phyloP scores from a whole-genome alignment of 1,140 invertebrate genomes.

The Reticulitermes speratus region DNA sequence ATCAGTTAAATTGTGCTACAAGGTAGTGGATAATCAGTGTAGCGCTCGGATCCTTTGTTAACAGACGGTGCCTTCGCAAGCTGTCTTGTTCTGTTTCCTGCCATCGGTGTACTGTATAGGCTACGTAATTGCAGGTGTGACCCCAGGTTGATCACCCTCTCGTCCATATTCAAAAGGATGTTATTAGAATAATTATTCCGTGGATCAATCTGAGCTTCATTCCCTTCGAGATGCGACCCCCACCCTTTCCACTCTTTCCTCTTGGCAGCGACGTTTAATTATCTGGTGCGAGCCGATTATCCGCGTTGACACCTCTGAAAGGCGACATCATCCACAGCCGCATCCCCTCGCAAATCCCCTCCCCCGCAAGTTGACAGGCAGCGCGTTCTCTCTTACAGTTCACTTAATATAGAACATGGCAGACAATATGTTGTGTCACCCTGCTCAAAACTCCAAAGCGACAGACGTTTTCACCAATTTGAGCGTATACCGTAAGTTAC shows the following conservation, averaged over 20 bases:
- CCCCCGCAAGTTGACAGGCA: neutral
- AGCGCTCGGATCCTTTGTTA: too few species aligned
- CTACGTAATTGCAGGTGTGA: neutral
- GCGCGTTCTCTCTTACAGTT: neutral
- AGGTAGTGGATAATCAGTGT: too few species aligned
- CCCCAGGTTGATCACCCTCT: neutral
- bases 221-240: neutral
- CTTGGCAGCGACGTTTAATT: slow-evolving; percentile 1
- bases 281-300: slow-evolving; percentile 13
- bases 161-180: slow-evolving; percentile 6
- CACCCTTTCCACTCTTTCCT: neutral
- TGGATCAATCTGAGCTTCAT: neutral
- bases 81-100: too few species aligned
- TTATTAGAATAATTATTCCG: neutral
- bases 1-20: too few species aligned
- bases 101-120: too few species aligned
- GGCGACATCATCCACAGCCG: slow-evolving; percentile 3
- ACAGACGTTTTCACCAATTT: neutral
- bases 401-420: neutral
- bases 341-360: neutral
- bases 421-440: neutral
- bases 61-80: too few species aligned
- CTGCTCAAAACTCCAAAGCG: neutral
- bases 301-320: slow-evolving; percentile 13
- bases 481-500: neutral